Base-by-base conservation (phyloP, 1,140 invertebrate genomes). In the Littorina saxatilis region DNA sequence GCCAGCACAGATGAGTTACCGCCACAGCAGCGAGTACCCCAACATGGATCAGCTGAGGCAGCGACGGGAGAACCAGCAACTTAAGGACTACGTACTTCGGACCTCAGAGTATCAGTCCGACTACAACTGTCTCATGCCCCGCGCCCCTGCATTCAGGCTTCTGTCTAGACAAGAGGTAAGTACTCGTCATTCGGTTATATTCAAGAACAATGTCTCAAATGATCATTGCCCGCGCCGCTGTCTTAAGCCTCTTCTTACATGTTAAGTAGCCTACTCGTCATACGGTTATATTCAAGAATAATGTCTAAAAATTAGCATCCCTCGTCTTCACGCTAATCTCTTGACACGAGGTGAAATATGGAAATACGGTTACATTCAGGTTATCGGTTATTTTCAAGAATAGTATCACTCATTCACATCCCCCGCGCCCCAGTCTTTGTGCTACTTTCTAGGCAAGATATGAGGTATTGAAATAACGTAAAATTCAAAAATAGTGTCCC, bases 121-220 rank as follows among this genome's bases (percentile, higher is more conserved):
- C 39, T 87, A 88, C 80, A 83, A 83, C 39, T 90, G 88, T 79
- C 61, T 90, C 77, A 88, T 90, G 50, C 88, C 88, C 39, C 39
- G 87, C 29, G 88, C 88, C 13, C 87, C 87, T 9, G 88, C 87
- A 15, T 90, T 90, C 77, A 84, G 87, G 13, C 61, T 85, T 23
- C 81, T 90, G 1, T 88, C 88, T 17, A 82, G 86, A 4, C 82
- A 88, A 68, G 85, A 89, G 78, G 79, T 80, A 13, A 17, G 27
- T 52, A n/a, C n/a, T n/a, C n/a, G n/a, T n/a, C n/a, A n/a, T n/a
- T 13, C 37, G 32, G n/a, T 32, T 74, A 27, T 27, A 13, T 68
- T 68, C 9, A 68, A 15, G 13, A 68, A n/a, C 27, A 52, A 35
- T 68, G 9, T 29, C 9, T 68, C 9, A 29, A 9, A 68, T 13